phyloP scores from a whole-genome alignment of 1,140 invertebrate species.

The Scaptomyza hsui region DNA sequence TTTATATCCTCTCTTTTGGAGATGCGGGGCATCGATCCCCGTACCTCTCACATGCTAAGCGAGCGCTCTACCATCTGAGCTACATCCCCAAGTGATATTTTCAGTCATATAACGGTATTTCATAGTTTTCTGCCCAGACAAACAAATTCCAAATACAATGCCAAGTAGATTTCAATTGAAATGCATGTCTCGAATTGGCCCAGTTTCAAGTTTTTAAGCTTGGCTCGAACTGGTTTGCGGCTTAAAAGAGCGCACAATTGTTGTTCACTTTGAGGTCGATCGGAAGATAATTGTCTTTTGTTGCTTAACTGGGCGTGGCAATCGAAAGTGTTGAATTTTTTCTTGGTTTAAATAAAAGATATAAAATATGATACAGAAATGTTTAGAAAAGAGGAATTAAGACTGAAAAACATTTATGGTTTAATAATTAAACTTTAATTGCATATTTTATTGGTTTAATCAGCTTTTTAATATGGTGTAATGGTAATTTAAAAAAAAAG shows the following conservation, averaged over 20 bases:
- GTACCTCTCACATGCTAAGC: constrained; percentile 94
- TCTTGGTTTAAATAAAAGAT: background rate
- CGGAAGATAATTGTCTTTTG: too few species aligned
- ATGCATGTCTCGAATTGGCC: constrained; percentile 25
- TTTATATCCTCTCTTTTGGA: constrained; percentile 25
- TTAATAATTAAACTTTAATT: too few species aligned
- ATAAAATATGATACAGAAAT: background rate
- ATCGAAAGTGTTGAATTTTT: background rate
- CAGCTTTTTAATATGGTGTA: too few species aligned
- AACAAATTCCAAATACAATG: constrained; percentile 19
- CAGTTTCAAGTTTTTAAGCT: constrained; percentile 30
- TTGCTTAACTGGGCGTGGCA: constrained; percentile 29
- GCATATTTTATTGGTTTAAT: too few species aligned
- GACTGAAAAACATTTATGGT: too few species aligned
- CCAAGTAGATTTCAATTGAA: constrained; percentile 36
- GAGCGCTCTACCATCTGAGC: constrained; percentile 92
- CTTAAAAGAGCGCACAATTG: constrained; percentile 19
- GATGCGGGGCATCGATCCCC: constrained; percentile 88
- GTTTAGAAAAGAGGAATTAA: background rate
- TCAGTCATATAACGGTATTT: constrained; percentile 7
- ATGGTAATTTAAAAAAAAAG: too few species aligned
- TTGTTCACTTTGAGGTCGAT: background rate
- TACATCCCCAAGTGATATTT: constrained; percentile 57
- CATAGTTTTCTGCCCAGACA: background rate
- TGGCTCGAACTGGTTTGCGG: constrained; percentile 61